A percentile compares a stretch with the other conserved stretches of the same genome.
phyloP scores from a whole-genome alignment of 2,797 vertebrate species.

The Setipinna tenuifilis region DNA sequence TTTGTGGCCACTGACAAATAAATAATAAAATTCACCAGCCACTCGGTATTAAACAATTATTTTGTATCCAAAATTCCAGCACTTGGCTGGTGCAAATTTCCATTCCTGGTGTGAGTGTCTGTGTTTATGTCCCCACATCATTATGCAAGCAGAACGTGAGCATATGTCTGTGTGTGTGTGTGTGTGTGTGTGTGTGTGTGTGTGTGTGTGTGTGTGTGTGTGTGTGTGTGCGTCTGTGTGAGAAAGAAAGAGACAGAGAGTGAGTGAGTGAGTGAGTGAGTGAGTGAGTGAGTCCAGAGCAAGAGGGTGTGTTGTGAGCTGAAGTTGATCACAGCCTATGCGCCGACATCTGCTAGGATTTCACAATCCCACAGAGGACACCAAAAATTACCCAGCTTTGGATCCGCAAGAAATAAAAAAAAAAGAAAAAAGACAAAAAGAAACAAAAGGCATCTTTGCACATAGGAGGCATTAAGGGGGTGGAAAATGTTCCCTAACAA shows the following conservation, averaged over 20 bases:
- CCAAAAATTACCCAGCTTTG: conserved; percentile 10
- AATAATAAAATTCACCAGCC: no score
- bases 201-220: background rate
- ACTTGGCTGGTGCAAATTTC: no score
- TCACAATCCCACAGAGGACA: conserved; percentile 1
- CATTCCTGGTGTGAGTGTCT: no score
- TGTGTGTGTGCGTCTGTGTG: background rate
- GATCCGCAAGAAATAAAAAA: background rate
- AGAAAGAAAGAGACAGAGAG: background rate
- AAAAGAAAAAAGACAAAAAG: no score
- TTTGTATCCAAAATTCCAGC: no score
- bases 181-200: background rate
- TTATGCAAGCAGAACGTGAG: background rate
- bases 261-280: background rate
- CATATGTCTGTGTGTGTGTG: background rate
- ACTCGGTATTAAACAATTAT: no score
- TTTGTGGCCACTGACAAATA: no score
- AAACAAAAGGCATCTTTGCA: no score
- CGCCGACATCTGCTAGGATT: conserved; percentile 5
- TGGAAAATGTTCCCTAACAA: background rate
- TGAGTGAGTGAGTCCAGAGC: background rate
- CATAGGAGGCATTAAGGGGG: background rate
- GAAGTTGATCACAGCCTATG: background rate
- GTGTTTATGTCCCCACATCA: background rate
- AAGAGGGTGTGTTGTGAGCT: background rate